Percentiles rank a stretch among this genome's conserved stretches.
Evolutionary conservation across 2,888 invertebrate genomes (phyloP).

Genomic region (Xylota segnis): DNA sequence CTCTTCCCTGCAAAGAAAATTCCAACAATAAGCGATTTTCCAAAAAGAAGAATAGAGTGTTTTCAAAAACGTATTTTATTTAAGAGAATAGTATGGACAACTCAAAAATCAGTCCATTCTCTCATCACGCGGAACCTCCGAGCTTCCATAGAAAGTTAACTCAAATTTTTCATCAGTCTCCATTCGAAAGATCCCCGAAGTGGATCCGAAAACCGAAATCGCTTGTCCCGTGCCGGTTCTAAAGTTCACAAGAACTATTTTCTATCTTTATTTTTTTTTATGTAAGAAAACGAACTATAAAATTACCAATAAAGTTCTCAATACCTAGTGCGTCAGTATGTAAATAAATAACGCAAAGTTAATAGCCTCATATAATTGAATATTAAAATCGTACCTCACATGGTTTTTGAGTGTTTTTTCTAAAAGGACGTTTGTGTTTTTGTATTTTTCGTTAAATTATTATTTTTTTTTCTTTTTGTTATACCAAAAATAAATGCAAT

Average conservation of each 20-base stretch:
- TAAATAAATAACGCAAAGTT: conserved; percentile 4
- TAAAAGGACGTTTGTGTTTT: not conserved
- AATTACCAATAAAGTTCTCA: conserved; percentile 4
- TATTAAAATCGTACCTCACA: not conserved
- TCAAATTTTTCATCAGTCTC: conserved; percentile 56
- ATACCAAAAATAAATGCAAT: conserved; percentile 64
- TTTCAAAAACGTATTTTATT: conserved; percentile 21
- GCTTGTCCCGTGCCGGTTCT: conserved; percentile 1
- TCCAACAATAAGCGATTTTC: conserved; percentile 2
- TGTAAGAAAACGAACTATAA: not conserved
- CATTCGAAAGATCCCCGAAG: conserved; percentile 55
- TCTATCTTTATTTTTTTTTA: not conserved
- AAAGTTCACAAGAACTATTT: conserved; percentile 1
- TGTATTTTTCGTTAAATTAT: not conserved
- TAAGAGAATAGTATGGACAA: conserved; percentile 56
- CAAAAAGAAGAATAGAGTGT: conserved; percentile 27
- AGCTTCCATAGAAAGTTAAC: conserved; percentile 32
- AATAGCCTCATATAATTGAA: not conserved
- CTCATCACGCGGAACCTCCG: conserved; percentile 35
- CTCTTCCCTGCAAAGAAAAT: not conserved
- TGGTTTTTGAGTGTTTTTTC: conserved; percentile 22
- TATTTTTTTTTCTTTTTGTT: conserved; percentile 13
- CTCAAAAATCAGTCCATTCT: conserved; percentile 27
- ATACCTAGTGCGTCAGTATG: not conserved
- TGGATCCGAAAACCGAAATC: conserved; percentile 32